Conservation (phyloP, 1,140 invertebrate genomes). For the Lepidurus couesii region DNA sequence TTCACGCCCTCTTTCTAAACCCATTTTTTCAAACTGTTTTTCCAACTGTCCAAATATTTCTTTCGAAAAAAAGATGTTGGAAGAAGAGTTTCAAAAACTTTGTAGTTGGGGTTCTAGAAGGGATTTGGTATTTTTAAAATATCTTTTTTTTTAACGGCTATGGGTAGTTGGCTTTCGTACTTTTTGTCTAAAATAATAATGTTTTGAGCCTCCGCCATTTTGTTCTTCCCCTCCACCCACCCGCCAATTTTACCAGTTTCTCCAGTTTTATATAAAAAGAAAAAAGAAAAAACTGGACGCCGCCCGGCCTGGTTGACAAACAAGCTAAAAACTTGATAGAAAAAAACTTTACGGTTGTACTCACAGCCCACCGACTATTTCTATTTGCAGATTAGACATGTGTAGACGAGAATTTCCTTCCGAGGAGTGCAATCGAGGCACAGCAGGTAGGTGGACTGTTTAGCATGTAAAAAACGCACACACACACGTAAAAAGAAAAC, state of each 20-base stretch:
- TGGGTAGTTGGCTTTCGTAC: conserved; percentile 18
- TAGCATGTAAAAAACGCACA: neutral
- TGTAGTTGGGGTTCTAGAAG: neutral
- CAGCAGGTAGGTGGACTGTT: conserved; percentile 73
- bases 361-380: conserved; percentile 33
- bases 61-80: neutral
- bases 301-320: neutral
- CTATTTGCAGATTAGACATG: conserved; percentile 91
- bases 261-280: neutral
- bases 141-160: neutral
- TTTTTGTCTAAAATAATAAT: neutral
- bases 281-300: neutral
- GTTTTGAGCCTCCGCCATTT: neutral
- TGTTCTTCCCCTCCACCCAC: neutral
- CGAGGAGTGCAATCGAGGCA: conserved; percentile 94
- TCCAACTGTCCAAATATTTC: conserved; percentile 4
- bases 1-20: conserved; percentile 26
- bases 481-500: neutral
- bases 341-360: conserved; percentile 13
- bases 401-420: conserved; percentile 89
- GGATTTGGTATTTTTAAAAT: conserved; percentile 20
- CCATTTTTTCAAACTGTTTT: conserved; percentile 25
- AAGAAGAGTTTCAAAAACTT: neutral
- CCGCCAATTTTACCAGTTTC: neutral
- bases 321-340: neutral